Conservation (phyloP, 1,140 invertebrate species). For the Apocrypta bakeri region DNA sequence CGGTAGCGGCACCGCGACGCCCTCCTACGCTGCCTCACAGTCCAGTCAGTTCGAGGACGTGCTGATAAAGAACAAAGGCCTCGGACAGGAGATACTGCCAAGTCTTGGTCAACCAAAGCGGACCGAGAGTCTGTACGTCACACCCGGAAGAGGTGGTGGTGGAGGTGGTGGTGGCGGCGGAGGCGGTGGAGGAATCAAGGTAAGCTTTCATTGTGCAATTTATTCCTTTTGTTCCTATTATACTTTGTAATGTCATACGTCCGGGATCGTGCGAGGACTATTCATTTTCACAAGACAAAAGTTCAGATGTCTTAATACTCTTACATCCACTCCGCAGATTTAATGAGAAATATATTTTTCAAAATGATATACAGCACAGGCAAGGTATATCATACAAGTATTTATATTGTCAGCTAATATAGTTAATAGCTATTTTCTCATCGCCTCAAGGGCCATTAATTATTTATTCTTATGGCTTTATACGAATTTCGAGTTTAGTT, state of each 20-base stretch:
- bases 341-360: not conserved
- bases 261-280: not conserved
- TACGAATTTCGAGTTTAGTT: slow-evolving; percentile 2
- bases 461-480: not conserved
- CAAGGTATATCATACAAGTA: not conserved
- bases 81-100: slow-evolving; percentile 91
- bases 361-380: not conserved
- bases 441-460: no score
- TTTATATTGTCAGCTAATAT: not conserved
- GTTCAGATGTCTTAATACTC: not conserved
- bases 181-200: slow-evolving; percentile 63
- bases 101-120: slow-evolving; percentile 89
- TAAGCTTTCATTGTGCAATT: slow-evolving; percentile 61
- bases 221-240: slow-evolving; percentile 32
- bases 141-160: slow-evolving; percentile 52
- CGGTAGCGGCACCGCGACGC: slow-evolving; percentile 75
- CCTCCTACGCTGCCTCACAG: slow-evolving; percentile 70
- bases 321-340: not conserved
- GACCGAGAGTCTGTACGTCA: slow-evolving; percentile 85
- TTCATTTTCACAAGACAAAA: not conserved
- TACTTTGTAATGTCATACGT: not conserved
- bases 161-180: slow-evolving; percentile 63
- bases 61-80: slow-evolving; percentile 83
- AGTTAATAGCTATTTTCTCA: slow-evolving; percentile 9
- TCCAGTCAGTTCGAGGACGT: slow-evolving; percentile 83